Percentiles rank a stretch among this genome's conserved stretches.
These are phyloP conservation scores for Caenorhabditis afra DNA, from an alignment of 2,888 invertebrate species.

Conservation along the genomic window DNA sequence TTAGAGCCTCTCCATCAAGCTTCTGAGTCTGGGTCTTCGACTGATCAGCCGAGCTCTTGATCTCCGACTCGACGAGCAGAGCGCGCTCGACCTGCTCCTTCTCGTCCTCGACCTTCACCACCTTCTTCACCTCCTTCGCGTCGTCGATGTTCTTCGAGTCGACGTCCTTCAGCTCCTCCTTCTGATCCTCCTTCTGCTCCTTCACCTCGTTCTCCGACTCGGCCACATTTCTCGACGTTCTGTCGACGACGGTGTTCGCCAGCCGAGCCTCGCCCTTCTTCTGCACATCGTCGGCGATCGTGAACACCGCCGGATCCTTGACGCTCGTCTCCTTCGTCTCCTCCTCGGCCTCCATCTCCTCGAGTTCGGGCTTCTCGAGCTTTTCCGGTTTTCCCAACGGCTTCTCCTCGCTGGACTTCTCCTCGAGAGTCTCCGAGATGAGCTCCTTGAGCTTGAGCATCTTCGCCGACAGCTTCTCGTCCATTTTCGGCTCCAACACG, in stretches of 20 bases:
- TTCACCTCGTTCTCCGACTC: slow-evolving; percentile 17
- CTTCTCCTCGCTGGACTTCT: not conserved
- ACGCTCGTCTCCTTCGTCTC: not conserved
- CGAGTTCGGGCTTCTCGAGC: slow-evolving; percentile 10
- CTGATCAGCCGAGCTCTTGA: slow-evolving; percentile 42
- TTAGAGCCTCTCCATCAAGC: slow-evolving; percentile 4
- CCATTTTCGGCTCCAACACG: slow-evolving; percentile 4
- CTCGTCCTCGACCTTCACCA: not conserved
- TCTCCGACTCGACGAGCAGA: slow-evolving; percentile 43
- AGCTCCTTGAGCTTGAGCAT: slow-evolving; percentile 39
- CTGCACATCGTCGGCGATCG: slow-evolving; percentile 26
- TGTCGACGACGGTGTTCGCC: slow-evolving; percentile 37
- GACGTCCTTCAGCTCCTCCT: not conserved
- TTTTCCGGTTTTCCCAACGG: slow-evolving; percentile 31
- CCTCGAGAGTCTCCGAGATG: slow-evolving; percentile 29
- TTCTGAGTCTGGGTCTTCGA: slow-evolving; percentile 17
- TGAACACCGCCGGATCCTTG: slow-evolving; percentile 32
- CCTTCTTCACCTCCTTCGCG: not conserved
- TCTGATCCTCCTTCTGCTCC: not conserved
- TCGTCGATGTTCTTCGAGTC: not conserved
- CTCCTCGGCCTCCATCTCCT: slow-evolving; percentile 23
- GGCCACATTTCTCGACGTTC: slow-evolving; percentile 37
- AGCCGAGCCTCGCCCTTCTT: slow-evolving; percentile 21
- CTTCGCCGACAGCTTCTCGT: slow-evolving; percentile 39
- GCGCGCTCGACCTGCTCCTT: slow-evolving; percentile 23